Conservation (phyloP, 92 coral and sea anemone genomes). For the Metridium senile region DNA sequence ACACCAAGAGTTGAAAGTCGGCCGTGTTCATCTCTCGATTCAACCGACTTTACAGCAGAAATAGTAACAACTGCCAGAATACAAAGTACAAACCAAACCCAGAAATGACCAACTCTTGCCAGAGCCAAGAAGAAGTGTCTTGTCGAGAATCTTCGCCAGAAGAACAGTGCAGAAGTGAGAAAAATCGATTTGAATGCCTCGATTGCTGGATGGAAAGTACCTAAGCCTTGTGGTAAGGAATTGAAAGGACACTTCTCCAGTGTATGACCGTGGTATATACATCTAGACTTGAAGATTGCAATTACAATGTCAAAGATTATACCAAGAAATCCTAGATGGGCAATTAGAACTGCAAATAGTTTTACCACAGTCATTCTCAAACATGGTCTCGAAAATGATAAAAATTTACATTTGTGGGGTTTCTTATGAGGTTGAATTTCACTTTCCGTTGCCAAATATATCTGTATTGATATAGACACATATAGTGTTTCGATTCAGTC, state of each 20-base stretch:
- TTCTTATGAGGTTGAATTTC: background rate
- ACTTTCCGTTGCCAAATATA: background rate
- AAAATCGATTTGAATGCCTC: constrained; percentile 58
- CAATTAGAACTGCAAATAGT: constrained; percentile 40
- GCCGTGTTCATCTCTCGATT: constrained; percentile 16
- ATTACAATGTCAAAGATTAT: constrained; percentile 48
- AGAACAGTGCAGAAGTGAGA: constrained; percentile 40
- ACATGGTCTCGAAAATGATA: background rate
- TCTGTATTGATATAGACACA: too few relatives aligned
- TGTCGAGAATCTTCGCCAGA: constrained; percentile 55
- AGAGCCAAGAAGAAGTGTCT: constrained; percentile 49
- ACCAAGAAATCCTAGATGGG: constrained; percentile 40
- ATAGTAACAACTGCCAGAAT: constrained; percentile 21
- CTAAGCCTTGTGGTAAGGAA: constrained; percentile 25
- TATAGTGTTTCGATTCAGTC: background rate
- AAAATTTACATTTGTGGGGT: background rate
- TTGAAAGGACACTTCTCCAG: constrained; percentile 42
- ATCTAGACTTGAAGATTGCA: constrained; percentile 42
- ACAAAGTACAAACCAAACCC: constrained; percentile 70
- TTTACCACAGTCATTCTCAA: background rate
- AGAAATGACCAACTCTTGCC: constrained; percentile 66
- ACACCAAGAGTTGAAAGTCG: constrained; percentile 23
- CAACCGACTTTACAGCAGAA: constrained; percentile 33
- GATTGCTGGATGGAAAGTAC: constrained; percentile 36
- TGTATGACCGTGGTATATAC: constrained; percentile 56